phyloP scores from a whole-genome alignment of 2,113 vertebrate species.

The Ciconia stormi region DNA sequence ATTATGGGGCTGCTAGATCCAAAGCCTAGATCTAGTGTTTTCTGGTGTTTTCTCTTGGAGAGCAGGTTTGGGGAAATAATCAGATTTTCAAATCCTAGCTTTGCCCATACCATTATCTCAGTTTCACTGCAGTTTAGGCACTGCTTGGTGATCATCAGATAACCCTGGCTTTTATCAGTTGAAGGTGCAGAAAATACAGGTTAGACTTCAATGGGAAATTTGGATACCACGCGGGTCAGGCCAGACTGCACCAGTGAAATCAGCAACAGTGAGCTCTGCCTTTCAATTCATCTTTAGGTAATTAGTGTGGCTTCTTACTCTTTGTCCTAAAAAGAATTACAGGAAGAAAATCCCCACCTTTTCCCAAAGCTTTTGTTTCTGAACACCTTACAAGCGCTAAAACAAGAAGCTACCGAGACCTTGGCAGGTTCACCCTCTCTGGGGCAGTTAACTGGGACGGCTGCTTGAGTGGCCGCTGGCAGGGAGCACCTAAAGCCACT shows the following conservation, averaged over 20 bases:
- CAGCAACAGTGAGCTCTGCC: neutral
- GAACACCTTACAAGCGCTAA: neutral
- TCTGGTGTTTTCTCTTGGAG: neutral
- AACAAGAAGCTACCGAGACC: neutral
- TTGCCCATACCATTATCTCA: neutral
- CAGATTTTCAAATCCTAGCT: neutral
- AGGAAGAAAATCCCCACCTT: neutral
- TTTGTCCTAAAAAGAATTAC: neutral
- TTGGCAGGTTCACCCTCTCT: accelerated
- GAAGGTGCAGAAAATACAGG: neutral
- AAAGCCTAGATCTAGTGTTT: too few relatives aligned
- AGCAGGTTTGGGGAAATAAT: neutral
- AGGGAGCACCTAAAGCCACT: neutral
- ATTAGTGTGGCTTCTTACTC: neutral
- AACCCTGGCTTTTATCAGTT: neutral
- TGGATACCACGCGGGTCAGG: neutral
- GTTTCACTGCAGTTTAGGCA: neutral
- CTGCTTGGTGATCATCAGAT: neutral
- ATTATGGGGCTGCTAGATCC: too few relatives aligned
- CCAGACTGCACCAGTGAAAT: neutral
- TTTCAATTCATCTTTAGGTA: neutral
- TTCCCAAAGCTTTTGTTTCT: neutral
- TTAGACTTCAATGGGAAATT: neutral
- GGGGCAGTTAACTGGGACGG: accelerated
- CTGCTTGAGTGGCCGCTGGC: accelerated